Base-by-base conservation (phyloP, 2,888 invertebrate species). In the Drosophila recens region DNA sequence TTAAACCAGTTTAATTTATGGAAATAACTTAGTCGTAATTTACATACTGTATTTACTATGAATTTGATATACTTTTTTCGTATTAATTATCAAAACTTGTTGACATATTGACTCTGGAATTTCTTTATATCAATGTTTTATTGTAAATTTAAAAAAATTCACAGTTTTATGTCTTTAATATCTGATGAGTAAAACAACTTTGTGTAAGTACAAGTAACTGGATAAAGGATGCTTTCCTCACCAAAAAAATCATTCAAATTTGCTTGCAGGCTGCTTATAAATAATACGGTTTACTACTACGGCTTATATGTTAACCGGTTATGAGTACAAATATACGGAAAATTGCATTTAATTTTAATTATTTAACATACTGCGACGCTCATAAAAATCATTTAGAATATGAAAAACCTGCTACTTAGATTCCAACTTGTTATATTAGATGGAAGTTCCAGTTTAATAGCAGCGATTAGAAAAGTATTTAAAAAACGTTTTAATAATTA, bases 1-100 rank as follows among this genome's bases (percentile, higher is more conserved):
- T 36, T n/a, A 59, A 59, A 51, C 59, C 49, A 15, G 59, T 59
- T 59, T 38, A 8, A 23, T 57, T 27, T 34, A 17, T 36, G 11
- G 17, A 27, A 30, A 42, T 57, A 3, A 52, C 0, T 27, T 11
- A 9, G 1, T 38, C 33, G n/a, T 15, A 5, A 27, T 2, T n/a
- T 10, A n/a, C 4, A 9, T 15, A 38, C 4, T 9, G 4, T 30
- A 30, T 15, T 30, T 3, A 10, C 2, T 20, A n/a, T 38, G 0
- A 38, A 17, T 23, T 13, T 9, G 34, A 3, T 3, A 8, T 4
- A n/a, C 20, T 11, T 49, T 8, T 33, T 6, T 9, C 10, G 2
- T 33, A 33, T 15, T 3, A 0, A 33, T 1, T 17, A 11, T 3
- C 1, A 13, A 2, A 23, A 33, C 11, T 48, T 15, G 10, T 33